Evolutionary conservation across 2,113 vertebrate species (phyloP).

Genomic region (Murina feae): DNA sequence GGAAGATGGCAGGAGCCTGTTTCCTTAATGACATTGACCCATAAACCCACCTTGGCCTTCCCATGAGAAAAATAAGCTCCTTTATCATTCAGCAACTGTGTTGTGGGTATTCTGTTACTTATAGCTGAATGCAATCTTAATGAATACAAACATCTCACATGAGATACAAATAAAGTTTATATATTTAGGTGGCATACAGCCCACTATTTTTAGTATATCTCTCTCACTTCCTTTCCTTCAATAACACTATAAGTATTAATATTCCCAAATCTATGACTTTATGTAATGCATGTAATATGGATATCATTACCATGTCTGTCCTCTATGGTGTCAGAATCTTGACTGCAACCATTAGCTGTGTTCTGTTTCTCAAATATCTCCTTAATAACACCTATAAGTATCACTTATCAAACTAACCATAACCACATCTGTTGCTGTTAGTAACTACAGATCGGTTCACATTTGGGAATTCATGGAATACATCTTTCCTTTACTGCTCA

Average conservation of each 20-base stretch:
- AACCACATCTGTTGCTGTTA: not conserved
- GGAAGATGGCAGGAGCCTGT: not conserved
- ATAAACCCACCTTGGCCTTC: not conserved
- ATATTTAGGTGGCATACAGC: not conserved
- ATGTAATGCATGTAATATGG: not conserved
- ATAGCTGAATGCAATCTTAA: not conserved
- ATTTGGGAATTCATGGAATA: not conserved
- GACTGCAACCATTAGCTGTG: not conserved
- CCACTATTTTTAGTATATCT: not conserved
- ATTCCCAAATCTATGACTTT: not conserved
- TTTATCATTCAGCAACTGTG: not conserved
- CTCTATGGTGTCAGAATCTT: not conserved
- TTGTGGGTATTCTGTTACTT: not conserved
- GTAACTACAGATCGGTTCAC: not conserved
- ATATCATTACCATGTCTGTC: not conserved
- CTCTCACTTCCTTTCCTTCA: not conserved
- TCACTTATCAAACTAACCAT: not conserved
- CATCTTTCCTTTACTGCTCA: not conserved
- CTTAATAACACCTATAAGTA: not conserved
- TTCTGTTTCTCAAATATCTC: not conserved
- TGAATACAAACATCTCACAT: not conserved
- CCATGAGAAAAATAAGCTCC: not conserved
- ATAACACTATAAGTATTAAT: not conserved
- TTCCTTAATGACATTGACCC: not conserved
- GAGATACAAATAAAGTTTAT: not conserved